Conservation (phyloP, 1,140 invertebrate genomes). For the Lucilia cuprina region DNA sequence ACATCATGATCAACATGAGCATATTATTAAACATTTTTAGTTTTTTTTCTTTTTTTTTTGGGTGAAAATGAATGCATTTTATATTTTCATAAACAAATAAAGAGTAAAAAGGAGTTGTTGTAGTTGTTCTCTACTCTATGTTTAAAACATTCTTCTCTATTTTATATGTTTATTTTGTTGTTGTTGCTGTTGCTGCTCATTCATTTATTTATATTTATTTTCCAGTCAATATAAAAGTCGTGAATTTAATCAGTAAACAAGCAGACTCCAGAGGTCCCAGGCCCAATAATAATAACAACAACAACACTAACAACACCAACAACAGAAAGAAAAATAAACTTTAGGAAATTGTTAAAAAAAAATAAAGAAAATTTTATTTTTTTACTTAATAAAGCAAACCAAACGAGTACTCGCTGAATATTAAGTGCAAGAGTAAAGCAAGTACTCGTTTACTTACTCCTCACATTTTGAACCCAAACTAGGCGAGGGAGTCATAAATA, state of each 20-base stretch:
- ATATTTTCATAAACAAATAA: too few relatives aligned
- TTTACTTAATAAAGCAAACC: too few relatives aligned
- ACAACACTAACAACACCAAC: background rate
- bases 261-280: background rate
- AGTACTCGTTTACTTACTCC: too few relatives aligned
- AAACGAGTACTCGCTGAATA: background rate
- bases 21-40: too few relatives aligned
- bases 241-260: constrained; percentile 41
- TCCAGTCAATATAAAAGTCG: constrained; percentile 43
- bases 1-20: background rate
- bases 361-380: too few relatives aligned
- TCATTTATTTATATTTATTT: constrained; percentile 43
- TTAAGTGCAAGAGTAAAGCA: background rate
- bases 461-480: too few relatives aligned
- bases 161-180: background rate
- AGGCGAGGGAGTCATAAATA: too few relatives aligned
- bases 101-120: too few relatives aligned
- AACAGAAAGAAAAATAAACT: background rate
- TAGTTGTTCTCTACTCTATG: background rate
- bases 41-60: too few relatives aligned
- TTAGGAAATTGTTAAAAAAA: background rate
- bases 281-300: background rate
- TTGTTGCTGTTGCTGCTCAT: background rate
- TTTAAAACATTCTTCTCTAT: background rate
- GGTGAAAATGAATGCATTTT: too few relatives aligned